These are phyloP conservation scores for Semotilus atromaculatus DNA, from an alignment of 2,797 vertebrate genomes.

Conservation along the genomic window DNA sequence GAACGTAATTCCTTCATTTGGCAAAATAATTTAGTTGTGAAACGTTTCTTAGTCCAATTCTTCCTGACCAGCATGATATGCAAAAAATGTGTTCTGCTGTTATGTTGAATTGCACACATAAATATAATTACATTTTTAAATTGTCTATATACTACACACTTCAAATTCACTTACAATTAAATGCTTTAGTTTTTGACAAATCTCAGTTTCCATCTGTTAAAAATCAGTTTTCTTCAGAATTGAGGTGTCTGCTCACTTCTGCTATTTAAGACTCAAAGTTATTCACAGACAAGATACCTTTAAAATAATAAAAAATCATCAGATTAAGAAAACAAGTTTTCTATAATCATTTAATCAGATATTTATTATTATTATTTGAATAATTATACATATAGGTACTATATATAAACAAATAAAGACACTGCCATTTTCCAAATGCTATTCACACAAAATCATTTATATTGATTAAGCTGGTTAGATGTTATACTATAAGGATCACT, in stretches of 20 bases:
- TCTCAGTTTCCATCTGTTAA: not conserved
- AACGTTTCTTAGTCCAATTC: not conserved
- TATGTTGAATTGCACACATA: not conserved
- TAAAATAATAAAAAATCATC: not conserved
- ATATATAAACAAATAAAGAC: not conserved
- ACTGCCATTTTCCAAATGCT: not conserved
- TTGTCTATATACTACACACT: too few relatives aligned
- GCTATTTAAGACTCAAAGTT: too few relatives aligned
- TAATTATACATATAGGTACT: not conserved
- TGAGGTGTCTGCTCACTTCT: not conserved
- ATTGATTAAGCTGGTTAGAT: not conserved
- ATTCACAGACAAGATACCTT: not conserved
- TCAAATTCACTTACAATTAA: not conserved
- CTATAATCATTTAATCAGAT: not conserved
- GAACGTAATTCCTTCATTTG: constrained; percentile 18
- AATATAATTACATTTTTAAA: not conserved
- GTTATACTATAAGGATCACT: not conserved
- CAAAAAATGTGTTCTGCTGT: not conserved
- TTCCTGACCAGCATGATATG: not conserved
- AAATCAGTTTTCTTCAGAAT: not conserved
- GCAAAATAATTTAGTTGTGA: not conserved
- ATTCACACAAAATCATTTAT: not conserved
- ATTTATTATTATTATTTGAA: not conserved
- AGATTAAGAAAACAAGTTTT: not conserved
- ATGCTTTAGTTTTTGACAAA: not conserved